A percentile compares a stretch with the other conserved stretches of the same genome.
These are phyloP conservation scores for Branchinecta lynchi DNA, from an alignment of 1,140 invertebrate genomes.

Conservation along the genomic window DNA sequence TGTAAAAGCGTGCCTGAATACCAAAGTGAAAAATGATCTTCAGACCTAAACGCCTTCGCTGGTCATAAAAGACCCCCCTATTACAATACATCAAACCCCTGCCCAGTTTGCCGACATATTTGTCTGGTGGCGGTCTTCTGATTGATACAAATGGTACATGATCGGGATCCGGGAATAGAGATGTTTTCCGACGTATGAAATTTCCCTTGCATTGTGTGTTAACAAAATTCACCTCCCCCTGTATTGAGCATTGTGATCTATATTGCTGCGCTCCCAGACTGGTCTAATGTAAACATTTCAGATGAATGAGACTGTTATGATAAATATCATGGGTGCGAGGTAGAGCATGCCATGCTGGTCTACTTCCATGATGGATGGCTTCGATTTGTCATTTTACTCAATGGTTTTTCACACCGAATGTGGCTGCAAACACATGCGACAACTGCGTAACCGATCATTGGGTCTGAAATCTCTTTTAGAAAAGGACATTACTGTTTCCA, in stretches of 20 bases:
- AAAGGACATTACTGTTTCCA: too few species aligned
- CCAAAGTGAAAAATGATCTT: slow-evolving; percentile 10
- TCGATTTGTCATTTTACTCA: too few species aligned
- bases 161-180: not conserved
- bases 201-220: not conserved
- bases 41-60: too few species aligned
- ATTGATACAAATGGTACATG: not conserved
- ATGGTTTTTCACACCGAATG: too few species aligned
- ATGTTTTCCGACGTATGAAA: not conserved
- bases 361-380: too few species aligned
- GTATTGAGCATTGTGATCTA: slow-evolving; percentile 4
- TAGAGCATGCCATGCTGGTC: too few species aligned
- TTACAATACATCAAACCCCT: not conserved
- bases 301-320: not conserved
- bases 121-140: not conserved
- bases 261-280: not conserved
- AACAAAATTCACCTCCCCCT: not conserved
- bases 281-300: not conserved
- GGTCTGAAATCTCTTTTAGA: too few species aligned
- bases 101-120: slow-evolving; percentile 2
- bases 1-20: not conserved
- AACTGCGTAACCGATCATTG: too few species aligned
- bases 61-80: not conserved
- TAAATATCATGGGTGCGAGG: too few species aligned
- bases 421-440: too few species aligned